These are phyloP conservation scores for Neotoma lepida DNA, from an alignment of 2,113 vertebrate genomes.

Conservation along the genomic window DNA sequence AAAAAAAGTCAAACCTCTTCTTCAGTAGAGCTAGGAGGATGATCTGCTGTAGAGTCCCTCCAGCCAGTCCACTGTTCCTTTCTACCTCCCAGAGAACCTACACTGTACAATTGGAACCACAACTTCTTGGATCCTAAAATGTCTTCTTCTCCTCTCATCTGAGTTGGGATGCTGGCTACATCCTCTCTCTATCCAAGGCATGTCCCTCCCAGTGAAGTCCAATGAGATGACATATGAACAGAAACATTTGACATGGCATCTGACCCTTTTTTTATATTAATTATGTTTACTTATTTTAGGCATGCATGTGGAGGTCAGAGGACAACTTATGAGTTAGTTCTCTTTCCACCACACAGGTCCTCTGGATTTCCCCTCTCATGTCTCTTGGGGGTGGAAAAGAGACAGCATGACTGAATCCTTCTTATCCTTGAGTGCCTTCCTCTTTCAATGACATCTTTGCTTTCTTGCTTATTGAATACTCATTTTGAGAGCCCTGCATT, in stretches of 20 bases:
- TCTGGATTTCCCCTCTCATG: not conserved
- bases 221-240: not conserved
- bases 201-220: not conserved
- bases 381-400: not conserved
- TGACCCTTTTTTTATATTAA: not conserved
- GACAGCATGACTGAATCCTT: not conserved
- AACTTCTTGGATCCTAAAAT: not conserved
- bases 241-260: not conserved
- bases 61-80: not conserved
- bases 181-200: not conserved
- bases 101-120: not conserved
- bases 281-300: not conserved
- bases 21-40: not conserved
- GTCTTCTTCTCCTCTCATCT: not conserved
- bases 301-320: not conserved
- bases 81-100: not conserved
- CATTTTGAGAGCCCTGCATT: not conserved
- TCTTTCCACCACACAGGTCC: not conserved
- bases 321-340: not conserved
- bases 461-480: constrained; percentile 22
- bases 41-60: not conserved
- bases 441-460: not conserved
- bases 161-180: not conserved
- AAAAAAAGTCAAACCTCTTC: not conserved
- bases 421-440: not conserved